Evolutionary conservation across 2,113 vertebrate species (phyloP), one percentile per base, ranked within the genome.

Genomic region (Pleuronectes platessa): DNA sequence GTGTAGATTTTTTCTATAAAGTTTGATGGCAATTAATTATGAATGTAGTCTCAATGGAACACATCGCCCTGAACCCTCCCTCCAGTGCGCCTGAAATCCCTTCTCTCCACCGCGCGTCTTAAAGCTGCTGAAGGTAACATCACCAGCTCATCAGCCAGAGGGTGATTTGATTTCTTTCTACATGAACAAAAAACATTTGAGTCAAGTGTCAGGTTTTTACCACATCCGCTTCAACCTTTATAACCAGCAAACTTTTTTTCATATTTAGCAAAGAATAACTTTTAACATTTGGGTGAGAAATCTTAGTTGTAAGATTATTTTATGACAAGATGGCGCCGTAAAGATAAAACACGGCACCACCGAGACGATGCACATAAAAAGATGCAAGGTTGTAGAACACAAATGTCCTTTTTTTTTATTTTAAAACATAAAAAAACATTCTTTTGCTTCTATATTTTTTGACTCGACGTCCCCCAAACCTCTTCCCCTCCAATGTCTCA

Each of bases 231-330:
- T 21, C 74, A 71, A 74, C 76, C 47, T 76, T 74, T 53, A 78
- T 5, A 67, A 20, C 66, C 21, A 3, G 35, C 54, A 67, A 62
- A 54, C 27, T 65, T 82, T 47, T 37, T 47, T 37, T 79, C 58
- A 67, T 59, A 45, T 72, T 81, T 20, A 51, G 12, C 55, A 67
- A 69, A 66, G 10, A 61, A 64, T 47, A 66, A 24, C 55, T 73
- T 72, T 77, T 78, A 63, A 81, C 49, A 64, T 78, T 18, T 45
- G 49, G 51, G 24, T 63, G 54, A 71, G 70, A 73, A 73, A 60
- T 56, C 73, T 70, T 63, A 74, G 53, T 17, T 61, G 9, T 31
- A 64, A 59, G 66, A 70, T 73, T 6, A 31, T 21, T 72, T 75
- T 20, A 31, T 77, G 76, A 67, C 35, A 49, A 45, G 63, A 45